Percentiles rank a stretch among this genome's conserved stretches.
phyloP scores from a whole-genome alignment of 2,113 vertebrate genomes.

The Pachycephala philippinensis region DNA sequence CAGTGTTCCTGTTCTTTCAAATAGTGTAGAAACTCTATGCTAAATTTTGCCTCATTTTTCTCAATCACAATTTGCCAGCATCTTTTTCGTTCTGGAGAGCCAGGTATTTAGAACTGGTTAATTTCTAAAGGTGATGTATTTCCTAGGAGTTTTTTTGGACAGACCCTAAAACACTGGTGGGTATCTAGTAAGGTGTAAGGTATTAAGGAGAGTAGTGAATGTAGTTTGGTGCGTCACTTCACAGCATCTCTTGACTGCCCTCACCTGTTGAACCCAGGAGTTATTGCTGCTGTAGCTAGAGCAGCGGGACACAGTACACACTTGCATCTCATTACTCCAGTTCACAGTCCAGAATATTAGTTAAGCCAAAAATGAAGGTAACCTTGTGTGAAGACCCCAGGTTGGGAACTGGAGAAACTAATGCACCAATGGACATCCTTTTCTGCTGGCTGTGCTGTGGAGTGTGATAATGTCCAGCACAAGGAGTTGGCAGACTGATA shows the following conservation, averaged over 20 bases:
- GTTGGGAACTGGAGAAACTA: background rate
- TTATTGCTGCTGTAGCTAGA: background rate
- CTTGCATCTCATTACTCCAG: background rate
- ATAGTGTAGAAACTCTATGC: background rate
- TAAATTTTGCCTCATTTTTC: background rate
- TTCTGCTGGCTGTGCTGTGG: background rate
- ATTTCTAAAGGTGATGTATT: background rate
- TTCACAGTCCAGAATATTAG: background rate
- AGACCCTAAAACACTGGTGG: background rate
- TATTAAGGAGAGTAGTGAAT: background rate
- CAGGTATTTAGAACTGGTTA: background rate
- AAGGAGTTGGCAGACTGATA: background rate
- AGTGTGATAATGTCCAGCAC: background rate
- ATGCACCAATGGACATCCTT: background rate
- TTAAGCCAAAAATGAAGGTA: background rate
- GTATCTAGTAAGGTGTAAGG: background rate
- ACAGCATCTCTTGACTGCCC: background rate
- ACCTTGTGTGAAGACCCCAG: background rate
- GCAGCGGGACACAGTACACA: background rate
- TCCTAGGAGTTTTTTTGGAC: background rate
- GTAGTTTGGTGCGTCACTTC: background rate
- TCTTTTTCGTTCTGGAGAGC: background rate
- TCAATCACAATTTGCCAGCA: background rate
- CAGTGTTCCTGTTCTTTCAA: background rate
- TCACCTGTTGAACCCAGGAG: background rate